These are phyloP conservation scores for Magallana ariakensis DNA, from an alignment of 1,140 invertebrate species.

Conservation along the genomic window DNA sequence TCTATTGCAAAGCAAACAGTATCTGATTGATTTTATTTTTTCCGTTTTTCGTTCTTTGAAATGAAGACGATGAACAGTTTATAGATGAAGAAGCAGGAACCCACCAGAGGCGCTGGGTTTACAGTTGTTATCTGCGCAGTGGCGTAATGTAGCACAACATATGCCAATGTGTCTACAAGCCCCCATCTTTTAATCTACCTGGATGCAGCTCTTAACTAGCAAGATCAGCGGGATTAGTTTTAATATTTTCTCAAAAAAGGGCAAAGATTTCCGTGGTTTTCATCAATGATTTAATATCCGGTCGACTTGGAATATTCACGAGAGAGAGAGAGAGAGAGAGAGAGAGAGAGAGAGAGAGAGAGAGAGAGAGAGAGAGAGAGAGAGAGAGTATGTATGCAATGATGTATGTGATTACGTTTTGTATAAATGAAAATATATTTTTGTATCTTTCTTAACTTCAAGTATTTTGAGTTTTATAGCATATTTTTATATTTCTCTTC, in stretches of 20 bases:
- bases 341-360: too few relatives aligned
- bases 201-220: not conserved
- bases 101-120: not conserved
- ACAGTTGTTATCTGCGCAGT: not conserved
- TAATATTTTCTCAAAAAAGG: not conserved
- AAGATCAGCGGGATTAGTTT: not conserved
- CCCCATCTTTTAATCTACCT: not conserved
- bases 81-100: not conserved
- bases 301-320: too few relatives aligned
- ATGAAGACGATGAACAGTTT: constrained; percentile 9
- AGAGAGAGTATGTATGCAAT: too few relatives aligned
- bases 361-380: too few relatives aligned
- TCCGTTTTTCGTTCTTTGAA: not conserved
- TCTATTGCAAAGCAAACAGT: not conserved
- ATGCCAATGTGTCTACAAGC: constrained; percentile 4
- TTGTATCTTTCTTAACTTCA: too few relatives aligned
- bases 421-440: too few relatives aligned
- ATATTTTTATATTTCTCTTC: too few relatives aligned
- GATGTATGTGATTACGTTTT: too few relatives aligned
- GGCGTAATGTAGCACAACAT: constrained; percentile 18
- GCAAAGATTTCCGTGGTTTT: not conserved
- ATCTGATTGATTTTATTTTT: not conserved
- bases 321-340: too few relatives aligned
- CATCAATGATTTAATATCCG: too few relatives aligned
- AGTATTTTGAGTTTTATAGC: too few relatives aligned